Evolutionary conservation across 2,888 invertebrate genomes (phyloP).

Genomic region (Timema cristinae): DNA sequence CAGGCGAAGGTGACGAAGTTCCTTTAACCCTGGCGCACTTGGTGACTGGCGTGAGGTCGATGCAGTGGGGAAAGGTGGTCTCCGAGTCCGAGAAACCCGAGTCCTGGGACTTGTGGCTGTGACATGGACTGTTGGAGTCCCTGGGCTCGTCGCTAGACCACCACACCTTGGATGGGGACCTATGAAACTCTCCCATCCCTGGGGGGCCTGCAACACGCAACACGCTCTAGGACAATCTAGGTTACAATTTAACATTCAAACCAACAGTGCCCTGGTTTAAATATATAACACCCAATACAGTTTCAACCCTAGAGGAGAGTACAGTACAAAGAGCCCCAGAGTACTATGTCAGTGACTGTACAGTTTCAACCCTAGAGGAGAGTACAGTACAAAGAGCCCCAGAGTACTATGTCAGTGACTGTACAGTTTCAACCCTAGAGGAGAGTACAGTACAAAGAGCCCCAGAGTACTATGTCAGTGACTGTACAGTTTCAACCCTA

Average conservation of each 20-base stretch:
- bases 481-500: too few relatives aligned
- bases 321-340: too few relatives aligned
- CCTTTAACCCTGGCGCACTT: background rate
- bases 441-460: too few relatives aligned
- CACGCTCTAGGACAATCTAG: background rate
- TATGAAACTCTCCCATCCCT: slow-evolving; percentile 60
- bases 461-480: too few relatives aligned
- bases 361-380: too few relatives aligned
- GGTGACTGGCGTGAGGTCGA: slow-evolving; percentile 16
- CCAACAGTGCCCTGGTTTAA: too few relatives aligned
- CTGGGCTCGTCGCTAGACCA: slow-evolving; percentile 52
- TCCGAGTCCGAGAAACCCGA: slow-evolving; percentile 79
- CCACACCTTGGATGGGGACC: slow-evolving; percentile 65
- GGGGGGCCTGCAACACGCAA: slow-evolving; percentile 13
- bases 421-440: too few relatives aligned
- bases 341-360: too few relatives aligned
- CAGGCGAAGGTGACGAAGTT: background rate
- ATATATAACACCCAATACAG: too few relatives aligned
- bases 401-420: too few relatives aligned
- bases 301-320: too few relatives aligned
- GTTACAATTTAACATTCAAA: background rate
- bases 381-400: too few relatives aligned
- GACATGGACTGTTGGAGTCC: slow-evolving; percentile 48
- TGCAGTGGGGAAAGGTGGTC: slow-evolving; percentile 24
- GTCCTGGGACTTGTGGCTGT: slow-evolving; percentile 70